phyloP scores from a whole-genome alignment of 2,888 invertebrate species.

The Drosophila infuscata region DNA sequence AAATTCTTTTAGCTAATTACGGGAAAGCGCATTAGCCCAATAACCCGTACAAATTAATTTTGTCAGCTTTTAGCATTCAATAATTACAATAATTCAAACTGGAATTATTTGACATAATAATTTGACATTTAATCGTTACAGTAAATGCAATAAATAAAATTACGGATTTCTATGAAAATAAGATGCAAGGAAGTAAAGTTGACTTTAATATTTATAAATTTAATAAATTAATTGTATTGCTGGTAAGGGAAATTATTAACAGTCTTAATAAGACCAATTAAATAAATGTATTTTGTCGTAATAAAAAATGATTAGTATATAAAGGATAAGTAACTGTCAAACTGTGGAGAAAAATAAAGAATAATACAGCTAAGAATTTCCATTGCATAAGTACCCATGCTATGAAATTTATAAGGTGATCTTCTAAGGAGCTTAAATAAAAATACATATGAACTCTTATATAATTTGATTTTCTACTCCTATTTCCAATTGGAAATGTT shows the following conservation, averaged over 20 bases:
- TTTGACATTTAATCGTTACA: slow-evolving; percentile 20
- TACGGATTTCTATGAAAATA: not conserved
- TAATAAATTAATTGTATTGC: not conserved
- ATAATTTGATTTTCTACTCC: too few species aligned
- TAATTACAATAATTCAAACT: slow-evolving; percentile 58
- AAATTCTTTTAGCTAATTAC: slow-evolving; percentile 22
- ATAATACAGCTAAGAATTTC: too few species aligned
- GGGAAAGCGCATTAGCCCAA: slow-evolving; percentile 12
- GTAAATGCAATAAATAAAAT: slow-evolving; percentile 28
- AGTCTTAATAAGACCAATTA: too few species aligned
- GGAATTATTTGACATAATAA: slow-evolving; percentile 15
- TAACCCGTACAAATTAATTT: slow-evolving; percentile 42
- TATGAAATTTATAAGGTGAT: too few species aligned
- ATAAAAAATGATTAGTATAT: too few species aligned
- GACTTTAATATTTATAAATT: not conserved
- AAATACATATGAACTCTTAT: too few species aligned
- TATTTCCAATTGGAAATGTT: too few species aligned
- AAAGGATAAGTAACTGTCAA: too few species aligned
- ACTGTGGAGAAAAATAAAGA: too few species aligned
- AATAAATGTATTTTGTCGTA: too few species aligned
- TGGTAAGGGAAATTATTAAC: not conserved
- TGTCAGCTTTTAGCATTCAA: slow-evolving; percentile 30
- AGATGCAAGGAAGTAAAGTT: not conserved
- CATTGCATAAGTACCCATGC: too few species aligned
- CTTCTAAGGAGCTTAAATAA: too few species aligned